Evolutionary conservation across 2,797 vertebrate species (phyloP), one percentile per base, ranked within the genome.

Genomic region (Hemitrygon akajei): DNA sequence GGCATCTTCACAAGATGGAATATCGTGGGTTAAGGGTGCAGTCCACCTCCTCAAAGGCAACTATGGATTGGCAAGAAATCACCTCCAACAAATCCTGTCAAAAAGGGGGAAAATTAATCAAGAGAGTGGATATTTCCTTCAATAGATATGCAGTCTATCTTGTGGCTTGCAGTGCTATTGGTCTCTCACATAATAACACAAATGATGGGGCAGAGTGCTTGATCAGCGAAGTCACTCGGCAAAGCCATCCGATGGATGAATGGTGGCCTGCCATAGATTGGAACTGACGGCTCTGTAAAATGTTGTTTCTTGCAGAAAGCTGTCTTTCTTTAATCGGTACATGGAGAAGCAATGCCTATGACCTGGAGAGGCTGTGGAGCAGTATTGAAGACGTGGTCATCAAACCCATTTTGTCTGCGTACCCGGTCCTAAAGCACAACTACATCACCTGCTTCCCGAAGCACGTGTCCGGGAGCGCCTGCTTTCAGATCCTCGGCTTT

Each of bases 371-470:
- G 95, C 94, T 98, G 94, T 98, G 98, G 97, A 95, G 77, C 22
- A 97, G 96, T 93, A 96, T 97, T 0, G 97, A 98, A 95, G 98
- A 97, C 0, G 93, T 97, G 94, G 96, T 97, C 94, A 95, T 97
- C 63, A 98, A 98, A 96, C 97, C 97, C 0, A 94, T 97, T 94
- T 96, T 97, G 95, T 97, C 97, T 0, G 96, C 97, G 79, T 96
- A 97, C 87, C 96, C 97, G 11, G 76, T 96, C 95, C 96, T 97
- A 94, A 98, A 97, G 76, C 97, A 96, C 27, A 98, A 97, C 89
- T 97, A 97, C 94, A 96, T 97, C 94, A 96, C 96, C 2, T 98
- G 97, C 94, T 98, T 97, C 94, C 97, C 97, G 37, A 97, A 95
- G 94, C 96, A 98, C 95, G 95, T 95, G 1, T 93, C 95, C 1